Evolutionary conservation across 1,140 invertebrate species (phyloP), one percentile per base, ranked within the genome.

Genomic region (Brachionus sp.): DNA sequence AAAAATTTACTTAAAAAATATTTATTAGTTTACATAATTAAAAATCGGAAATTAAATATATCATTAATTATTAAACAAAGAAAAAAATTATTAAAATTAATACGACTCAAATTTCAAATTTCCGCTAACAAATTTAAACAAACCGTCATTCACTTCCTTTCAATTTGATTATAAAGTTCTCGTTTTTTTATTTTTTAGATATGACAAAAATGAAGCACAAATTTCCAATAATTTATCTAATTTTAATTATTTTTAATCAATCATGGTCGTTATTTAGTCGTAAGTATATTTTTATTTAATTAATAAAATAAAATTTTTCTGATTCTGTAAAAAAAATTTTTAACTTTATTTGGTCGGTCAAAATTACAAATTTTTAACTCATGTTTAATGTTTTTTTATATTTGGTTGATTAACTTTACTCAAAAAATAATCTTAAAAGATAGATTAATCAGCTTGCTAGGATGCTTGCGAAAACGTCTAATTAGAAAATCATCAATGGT

Each of bases 61-160:
- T 33, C 33, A 33, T 66, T 25, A 66, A 66, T 66, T 33, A 66
- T 66, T 66, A 66, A 66, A 66, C n/a, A 66, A 66, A 66, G n/a
- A n/a, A n/a, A n/a, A 66, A 37, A 33, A 33, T 66, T 66, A 33
- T 23, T 66, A 57, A 57, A 57, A 57, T 57, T 57, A 57, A 57
- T 9, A 57, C 25, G 29, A 33, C 64, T 66, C 33, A 66, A 66
- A 66, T 66, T 66, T 66, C 64, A 66, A 66, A 66, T 33, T 33
- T 66, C 33, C 64, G 25, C 13, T 42, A 39, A 39, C 35, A 42
- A 39, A 73, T 39, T 73, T 73, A 73, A 19, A 66, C 64, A 66
- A 66, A 66, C 33, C 64, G n/a, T n/a, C 64, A 42, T 39, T 39
- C 37, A 42, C 12, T 16, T 68, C 29, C 29, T 25, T 23, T 37